These are phyloP conservation scores for Beris morrisii DNA, from an alignment of 2,888 invertebrate genomes.

Conservation along the genomic window DNA sequence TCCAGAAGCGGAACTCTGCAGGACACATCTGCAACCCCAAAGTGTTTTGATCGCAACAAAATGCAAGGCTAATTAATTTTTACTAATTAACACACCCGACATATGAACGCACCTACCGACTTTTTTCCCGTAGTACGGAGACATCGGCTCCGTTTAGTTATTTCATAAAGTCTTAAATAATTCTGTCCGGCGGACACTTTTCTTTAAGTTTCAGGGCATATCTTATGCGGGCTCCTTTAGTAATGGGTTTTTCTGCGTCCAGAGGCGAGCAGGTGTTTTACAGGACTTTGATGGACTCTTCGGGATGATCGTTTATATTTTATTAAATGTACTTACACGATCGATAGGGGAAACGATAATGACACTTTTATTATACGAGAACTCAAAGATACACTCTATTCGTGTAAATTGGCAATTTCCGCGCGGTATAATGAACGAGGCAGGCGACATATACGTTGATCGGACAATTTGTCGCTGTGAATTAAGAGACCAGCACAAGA, in stretches of 20 bases:
- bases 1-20: background rate
- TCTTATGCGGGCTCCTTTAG: slow-evolving; percentile 26
- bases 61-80: slow-evolving; percentile 12
- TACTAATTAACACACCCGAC: slow-evolving; percentile 9
- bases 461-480: no score
- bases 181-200: slow-evolving; percentile 2
- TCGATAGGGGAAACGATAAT: slow-evolving; percentile 16
- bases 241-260: background rate
- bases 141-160: slow-evolving; percentile 2
- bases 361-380: slow-evolving; percentile 8
- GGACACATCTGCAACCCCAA: slow-evolving; percentile 17
- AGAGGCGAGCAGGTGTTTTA: slow-evolving; percentile 23
- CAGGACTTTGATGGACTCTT: slow-evolving; percentile 9
- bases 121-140: background rate
- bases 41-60: background rate
- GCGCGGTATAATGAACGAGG: no score
- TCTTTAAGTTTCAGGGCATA: slow-evolving; percentile 8
- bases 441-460: no score
- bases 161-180: background rate
- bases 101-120: background rate
- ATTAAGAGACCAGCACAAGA: no score
- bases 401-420: slow-evolving; percentile 16
- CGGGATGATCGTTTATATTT: background rate
- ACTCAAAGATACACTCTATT: slow-evolving; percentile 7
- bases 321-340: slow-evolving; percentile 1